Conservation (phyloP, 2,888 invertebrate genomes). For the Gortyna flavago region DNA sequence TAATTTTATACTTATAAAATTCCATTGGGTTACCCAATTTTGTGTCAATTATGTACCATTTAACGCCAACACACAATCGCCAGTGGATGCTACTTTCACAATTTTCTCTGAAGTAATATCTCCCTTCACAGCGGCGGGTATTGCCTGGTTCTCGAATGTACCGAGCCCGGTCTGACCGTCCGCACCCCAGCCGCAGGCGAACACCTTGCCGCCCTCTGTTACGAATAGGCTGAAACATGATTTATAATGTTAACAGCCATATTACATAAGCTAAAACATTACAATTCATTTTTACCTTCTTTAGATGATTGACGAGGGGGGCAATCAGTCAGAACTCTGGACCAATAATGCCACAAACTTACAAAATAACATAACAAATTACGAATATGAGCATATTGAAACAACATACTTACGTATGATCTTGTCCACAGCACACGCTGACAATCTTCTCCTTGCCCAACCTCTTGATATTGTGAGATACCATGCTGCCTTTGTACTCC, state of each 20-base stretch:
- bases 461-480: slow-evolving; percentile 91
- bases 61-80: slow-evolving; percentile 96
- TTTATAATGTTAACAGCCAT: slow-evolving; percentile 22
- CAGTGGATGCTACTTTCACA: slow-evolving; percentile 93
- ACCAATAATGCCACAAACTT: background rate
- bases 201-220: slow-evolving; percentile 94
- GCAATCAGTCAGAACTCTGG: background rate
- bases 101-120: slow-evolving; percentile 96
- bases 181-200: slow-evolving; percentile 97
- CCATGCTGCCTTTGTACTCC: slow-evolving; percentile 92
- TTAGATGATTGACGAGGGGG: background rate
- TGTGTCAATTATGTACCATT: too few species aligned
- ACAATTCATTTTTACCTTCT: too few species aligned
- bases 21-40: too few species aligned
- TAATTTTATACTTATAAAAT: too few species aligned
- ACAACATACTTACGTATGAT: slow-evolving; percentile 92
- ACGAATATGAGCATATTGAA: background rate
- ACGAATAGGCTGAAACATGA: slow-evolving; percentile 92
- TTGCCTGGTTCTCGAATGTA: slow-evolving; percentile 90
- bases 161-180: slow-evolving; percentile 98
- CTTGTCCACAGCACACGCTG: slow-evolving; percentile 96
- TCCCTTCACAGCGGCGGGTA: slow-evolving; percentile 92
- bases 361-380: background rate
- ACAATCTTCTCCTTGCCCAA: slow-evolving; percentile 91
- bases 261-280: too few species aligned